A percentile compares a stretch with the other conserved stretches of the same genome.
phyloP scores from a whole-genome alignment of 2,113 vertebrate species.

The Podiceps cristatus region DNA sequence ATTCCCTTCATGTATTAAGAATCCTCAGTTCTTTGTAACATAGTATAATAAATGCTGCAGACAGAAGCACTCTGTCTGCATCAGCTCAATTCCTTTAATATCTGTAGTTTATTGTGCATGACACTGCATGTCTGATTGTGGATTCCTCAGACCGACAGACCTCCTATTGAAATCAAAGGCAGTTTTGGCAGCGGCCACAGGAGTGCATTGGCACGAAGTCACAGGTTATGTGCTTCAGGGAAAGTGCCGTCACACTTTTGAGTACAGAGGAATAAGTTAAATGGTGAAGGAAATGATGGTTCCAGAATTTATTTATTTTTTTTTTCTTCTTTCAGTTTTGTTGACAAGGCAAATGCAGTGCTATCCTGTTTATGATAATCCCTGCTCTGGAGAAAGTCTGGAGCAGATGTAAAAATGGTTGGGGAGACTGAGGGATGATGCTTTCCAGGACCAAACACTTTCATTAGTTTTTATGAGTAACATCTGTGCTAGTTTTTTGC shows the following conservation, averaged over 20 bases:
- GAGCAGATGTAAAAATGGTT: background rate
- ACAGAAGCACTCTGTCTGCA: constrained; percentile 45
- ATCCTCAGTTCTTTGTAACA: background rate
- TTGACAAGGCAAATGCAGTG: background rate
- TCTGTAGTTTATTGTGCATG: constrained; percentile 34
- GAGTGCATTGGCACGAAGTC: background rate
- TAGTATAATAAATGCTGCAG: constrained; percentile 18
- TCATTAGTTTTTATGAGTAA: background rate
- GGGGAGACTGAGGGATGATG: background rate
- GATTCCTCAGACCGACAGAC: background rate
- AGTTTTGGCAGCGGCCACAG: background rate
- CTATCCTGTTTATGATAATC: background rate
- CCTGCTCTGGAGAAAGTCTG: background rate
- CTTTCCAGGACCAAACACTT: background rate
- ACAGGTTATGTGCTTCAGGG: background rate
- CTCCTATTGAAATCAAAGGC: constrained; percentile 12
- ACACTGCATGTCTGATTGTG: background rate
- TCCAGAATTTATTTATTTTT: background rate
- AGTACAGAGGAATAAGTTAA: background rate
- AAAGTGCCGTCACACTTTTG: background rate
- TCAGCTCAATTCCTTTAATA: constrained; percentile 32
- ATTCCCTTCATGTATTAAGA: background rate
- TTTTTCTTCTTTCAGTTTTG: background rate
- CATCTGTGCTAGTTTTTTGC: background rate
- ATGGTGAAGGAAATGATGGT: background rate